phyloP scores from a whole-genome alignment of 2,888 invertebrate species.

The Zootermopsis nevadensis region DNA sequence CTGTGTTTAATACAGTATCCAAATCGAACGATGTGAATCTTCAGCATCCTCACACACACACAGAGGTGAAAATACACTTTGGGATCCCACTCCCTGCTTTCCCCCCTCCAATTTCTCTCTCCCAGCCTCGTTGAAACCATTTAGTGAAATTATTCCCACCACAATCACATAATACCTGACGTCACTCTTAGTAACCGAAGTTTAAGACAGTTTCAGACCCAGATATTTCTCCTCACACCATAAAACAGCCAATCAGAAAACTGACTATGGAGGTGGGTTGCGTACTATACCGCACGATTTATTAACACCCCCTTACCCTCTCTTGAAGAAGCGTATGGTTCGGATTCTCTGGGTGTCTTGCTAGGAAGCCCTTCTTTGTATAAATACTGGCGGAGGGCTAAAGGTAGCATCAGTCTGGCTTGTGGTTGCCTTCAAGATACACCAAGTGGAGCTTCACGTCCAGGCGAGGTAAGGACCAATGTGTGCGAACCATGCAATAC shows the following conservation, averaged over 20 bases:
- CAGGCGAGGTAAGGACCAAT: constrained; percentile 31
- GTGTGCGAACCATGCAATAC: background rate
- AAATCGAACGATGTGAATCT: background rate
- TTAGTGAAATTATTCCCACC: constrained; percentile 39
- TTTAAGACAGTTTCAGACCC: constrained; percentile 4
- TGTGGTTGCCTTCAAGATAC: background rate
- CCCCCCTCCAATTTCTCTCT: background rate
- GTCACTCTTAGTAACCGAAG: background rate
- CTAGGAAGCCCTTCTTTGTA: background rate
- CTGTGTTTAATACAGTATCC: background rate
- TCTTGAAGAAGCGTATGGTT: constrained; percentile 21
- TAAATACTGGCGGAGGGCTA: background rate
- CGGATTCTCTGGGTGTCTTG: background rate
- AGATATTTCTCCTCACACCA: background rate
- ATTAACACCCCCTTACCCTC: constrained; percentile 8
- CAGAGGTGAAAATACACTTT: background rate
- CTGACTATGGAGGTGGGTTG: constrained; percentile 6
- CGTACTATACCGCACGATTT: constrained; percentile 20
- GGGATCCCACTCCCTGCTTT: background rate
- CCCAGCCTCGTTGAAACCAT: constrained; percentile 14
- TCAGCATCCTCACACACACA: background rate
- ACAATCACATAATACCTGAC: constrained; percentile 36
- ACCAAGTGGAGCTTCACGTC: constrained; percentile 39
- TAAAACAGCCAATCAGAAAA: constrained; percentile 2
- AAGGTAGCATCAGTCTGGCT: background rate